Evolutionary conservation across 2,797 vertebrate genomes (phyloP).

Genomic region (Neosilurus mollespiculum): DNA sequence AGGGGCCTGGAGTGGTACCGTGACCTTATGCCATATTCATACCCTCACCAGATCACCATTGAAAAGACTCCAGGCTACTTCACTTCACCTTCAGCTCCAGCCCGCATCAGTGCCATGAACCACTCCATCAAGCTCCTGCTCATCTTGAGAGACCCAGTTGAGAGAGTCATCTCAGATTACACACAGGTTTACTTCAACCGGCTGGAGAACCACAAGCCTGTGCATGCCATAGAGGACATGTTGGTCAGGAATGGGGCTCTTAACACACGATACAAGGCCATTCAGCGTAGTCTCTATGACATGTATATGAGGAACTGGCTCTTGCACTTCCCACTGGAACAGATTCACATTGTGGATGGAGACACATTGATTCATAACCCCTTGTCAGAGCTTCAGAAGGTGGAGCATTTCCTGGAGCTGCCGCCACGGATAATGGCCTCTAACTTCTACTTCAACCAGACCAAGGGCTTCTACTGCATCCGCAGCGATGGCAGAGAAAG

Average conservation of each 20-base stretch:
- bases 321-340: conserved; percentile 85
- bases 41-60: conserved; percentile 88
- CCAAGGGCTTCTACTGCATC: conserved; percentile 94
- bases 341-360: conserved; percentile 92
- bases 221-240: conserved; percentile 90
- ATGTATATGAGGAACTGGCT: conserved; percentile 92
- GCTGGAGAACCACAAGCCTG: conserved; percentile 89
- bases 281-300: conserved; percentile 92
- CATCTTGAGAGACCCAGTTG: conserved; percentile 87
- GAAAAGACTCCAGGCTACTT: conserved; percentile 96
- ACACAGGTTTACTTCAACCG: conserved; percentile 95
- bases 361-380: conserved; percentile 87
- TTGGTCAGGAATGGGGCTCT: conserved; percentile 87
- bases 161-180: conserved; percentile 92
- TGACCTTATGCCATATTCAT: conserved; percentile 89
- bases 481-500: conserved; percentile 88
- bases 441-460: conserved; percentile 97
- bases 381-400: conserved; percentile 87
- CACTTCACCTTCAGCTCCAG: conserved; percentile 84
- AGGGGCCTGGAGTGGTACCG: conserved; percentile 92
- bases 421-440: conserved; percentile 85
- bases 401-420: conserved; percentile 87
- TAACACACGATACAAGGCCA: conserved; percentile 90
- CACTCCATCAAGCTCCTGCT: conserved; percentile 89
- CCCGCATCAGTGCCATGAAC: conserved; percentile 89